Base-by-base conservation (phyloP, 2,797 vertebrate genomes). In the Miichthys miiuy region DNA sequence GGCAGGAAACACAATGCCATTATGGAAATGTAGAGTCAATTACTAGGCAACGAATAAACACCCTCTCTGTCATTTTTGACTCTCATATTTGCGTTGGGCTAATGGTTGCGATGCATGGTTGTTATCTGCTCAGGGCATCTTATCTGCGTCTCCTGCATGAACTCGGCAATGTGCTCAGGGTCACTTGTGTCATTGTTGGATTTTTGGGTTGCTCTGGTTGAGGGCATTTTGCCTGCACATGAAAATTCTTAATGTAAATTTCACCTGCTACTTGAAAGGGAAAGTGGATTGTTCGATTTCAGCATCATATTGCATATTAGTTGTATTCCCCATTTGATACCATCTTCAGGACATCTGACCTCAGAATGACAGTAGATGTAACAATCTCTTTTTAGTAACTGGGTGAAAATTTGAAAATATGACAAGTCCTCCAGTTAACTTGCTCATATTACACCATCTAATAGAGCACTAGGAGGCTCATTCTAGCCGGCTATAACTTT, bases 21-120 rank as follows among this genome's bases (percentile, higher is more conserved):
- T 89, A 91, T 90, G 86, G 84, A 94, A 93, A 94, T 90, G 60
- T 47, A 80, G 78, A 75, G 68, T 91, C 86, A 87, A 92, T 92
- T 88, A 93, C 77, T 56, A 30, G 58, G 61, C 66, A 79, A 76
- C 9, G 60, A 88, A 86, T 88, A 90, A 91, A 90, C 82, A 89
- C 81, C 67, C 81, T 47, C 81, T 79, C 80, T 61, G 77, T 92
- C 82, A 90, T 86, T 86, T 84, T 48, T 73, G 77, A 86, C 61
- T 81, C 34, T 78, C 58, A 56, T 81, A 79, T 89, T 90, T 86
- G 80, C 23, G 34, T 76, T 54, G 56, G 77, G 46, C 60, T 88
- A 81, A 82, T 86, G 80, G 81, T 14, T 48, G 68, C 56, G 17
- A 52, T 48, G 82, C 66, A 27, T 5, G 54, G 69, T 21, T 27